These are phyloP conservation scores for Cyrtorhinus lividipennis DNA, from an alignment of 1,140 invertebrate genomes.

Conservation along the genomic window DNA sequence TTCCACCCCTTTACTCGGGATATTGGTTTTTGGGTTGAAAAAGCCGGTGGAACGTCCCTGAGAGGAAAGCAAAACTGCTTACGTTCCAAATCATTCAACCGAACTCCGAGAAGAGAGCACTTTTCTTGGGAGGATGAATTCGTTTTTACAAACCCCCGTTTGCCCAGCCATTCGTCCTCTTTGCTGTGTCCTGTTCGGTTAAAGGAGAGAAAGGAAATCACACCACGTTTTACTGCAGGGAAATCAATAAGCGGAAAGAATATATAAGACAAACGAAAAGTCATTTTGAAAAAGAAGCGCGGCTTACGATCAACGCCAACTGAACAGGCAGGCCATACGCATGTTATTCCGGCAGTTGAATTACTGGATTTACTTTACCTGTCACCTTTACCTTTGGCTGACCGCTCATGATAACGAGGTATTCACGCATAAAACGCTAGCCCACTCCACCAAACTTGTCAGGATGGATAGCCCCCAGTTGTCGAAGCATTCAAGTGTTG, in stretches of 20 bases:
- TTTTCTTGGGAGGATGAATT: not conserved
- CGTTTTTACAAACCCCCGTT: not conserved
- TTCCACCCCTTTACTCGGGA: not conserved
- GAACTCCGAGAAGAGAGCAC: not conserved
- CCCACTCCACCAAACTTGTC: too few species aligned
- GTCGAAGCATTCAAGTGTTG: too few species aligned
- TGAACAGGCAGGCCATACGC: too few species aligned
- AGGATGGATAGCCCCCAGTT: too few species aligned
- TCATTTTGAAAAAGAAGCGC: conserved; percentile 6
- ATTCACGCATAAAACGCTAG: too few species aligned
- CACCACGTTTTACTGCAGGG: conserved; percentile 4
- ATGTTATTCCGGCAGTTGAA: too few species aligned
- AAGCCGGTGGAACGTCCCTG: not conserved
- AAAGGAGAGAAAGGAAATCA: not conserved
- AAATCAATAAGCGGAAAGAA: conserved; percentile 8
- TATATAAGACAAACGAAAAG: conserved; percentile 10
- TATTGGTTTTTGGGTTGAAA: not conserved
- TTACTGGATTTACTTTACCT: too few species aligned
- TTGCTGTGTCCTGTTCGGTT: too few species aligned
- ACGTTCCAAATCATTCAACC: conserved; percentile 4
- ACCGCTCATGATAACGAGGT: too few species aligned
- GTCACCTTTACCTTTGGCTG: too few species aligned
- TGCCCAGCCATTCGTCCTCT: too few species aligned
- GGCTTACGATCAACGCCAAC: too few species aligned
- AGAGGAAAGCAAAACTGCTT: conserved; percentile 9